Evolutionary conservation across 1,140 invertebrate genomes (phyloP).

Genomic region (Cepaea nemoralis): DNA sequence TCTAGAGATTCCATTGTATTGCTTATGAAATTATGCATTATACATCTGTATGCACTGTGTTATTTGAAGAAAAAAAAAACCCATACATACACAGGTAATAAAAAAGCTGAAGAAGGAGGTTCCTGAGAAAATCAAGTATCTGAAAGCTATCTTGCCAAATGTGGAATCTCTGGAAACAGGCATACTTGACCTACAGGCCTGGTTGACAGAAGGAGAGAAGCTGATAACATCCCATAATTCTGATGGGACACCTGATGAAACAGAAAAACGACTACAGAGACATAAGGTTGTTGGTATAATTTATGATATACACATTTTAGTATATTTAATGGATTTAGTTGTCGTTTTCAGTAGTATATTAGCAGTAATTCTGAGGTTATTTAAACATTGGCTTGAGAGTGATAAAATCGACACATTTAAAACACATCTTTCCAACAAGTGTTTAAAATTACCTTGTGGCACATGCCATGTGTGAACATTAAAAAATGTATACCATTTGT

Average conservation of each 20-base stretch:
- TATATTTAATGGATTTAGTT: not conserved
- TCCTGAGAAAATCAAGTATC: slow-evolving; percentile 63
- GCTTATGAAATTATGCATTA: too few species aligned
- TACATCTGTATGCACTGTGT: too few species aligned
- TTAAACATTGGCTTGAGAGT: too few species aligned
- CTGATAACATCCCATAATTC: slow-evolving; percentile 78
- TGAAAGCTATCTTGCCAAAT: slow-evolving; percentile 81
- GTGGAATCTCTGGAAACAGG: slow-evolving; percentile 90
- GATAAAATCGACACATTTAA: not conserved
- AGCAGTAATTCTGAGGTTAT: too few species aligned
- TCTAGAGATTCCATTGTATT: too few species aligned
- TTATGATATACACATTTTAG: not conserved
- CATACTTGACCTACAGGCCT: slow-evolving; percentile 85
- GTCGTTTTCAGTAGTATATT: not conserved
- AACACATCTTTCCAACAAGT: too few species aligned
- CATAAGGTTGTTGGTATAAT: slow-evolving; percentile 77
- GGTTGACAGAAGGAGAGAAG: slow-evolving; percentile 87
- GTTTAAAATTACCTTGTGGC: too few species aligned
- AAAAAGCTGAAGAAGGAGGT: slow-evolving; percentile 82
- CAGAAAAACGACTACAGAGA: slow-evolving; percentile 82
- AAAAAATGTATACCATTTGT: too few species aligned
- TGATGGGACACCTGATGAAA: slow-evolving; percentile 80
- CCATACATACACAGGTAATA: slow-evolving; percentile 73
- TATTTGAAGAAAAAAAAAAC: too few species aligned
- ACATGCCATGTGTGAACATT: too few species aligned